phyloP scores from a whole-genome alignment of 2,113 vertebrate species.

The Pelecanoides urinatrix region DNA sequence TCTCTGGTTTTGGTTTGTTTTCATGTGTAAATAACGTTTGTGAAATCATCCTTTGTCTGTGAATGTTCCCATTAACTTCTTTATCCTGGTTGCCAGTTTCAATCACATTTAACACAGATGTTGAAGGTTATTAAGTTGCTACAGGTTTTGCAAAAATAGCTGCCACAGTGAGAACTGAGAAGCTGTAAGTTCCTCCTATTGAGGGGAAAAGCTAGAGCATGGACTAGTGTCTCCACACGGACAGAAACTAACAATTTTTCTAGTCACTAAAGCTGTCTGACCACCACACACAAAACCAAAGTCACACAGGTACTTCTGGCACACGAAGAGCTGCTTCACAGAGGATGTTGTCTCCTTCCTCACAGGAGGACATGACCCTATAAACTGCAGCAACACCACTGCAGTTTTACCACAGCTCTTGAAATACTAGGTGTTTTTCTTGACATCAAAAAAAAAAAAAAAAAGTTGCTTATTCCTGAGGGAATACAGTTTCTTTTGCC shows the following conservation, averaged over 20 bases:
- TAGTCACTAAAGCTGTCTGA: neutral
- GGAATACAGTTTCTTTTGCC: fast-evolving
- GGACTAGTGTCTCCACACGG: fast-evolving
- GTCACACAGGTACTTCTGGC: neutral
- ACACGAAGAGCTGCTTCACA: neutral
- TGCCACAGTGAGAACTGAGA: neutral
- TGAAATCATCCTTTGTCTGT: neutral
- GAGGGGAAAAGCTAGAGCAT: neutral
- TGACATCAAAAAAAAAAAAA: neutral
- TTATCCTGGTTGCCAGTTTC: fast-evolving
- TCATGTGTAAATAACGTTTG: neutral
- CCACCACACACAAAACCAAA: neutral
- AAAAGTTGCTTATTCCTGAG: neutral
- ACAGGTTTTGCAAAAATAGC: neutral
- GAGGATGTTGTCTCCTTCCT: neutral
- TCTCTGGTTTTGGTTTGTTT: neutral
- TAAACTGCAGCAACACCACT: neutral
- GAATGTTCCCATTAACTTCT: neutral
- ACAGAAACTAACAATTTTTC: neutral
- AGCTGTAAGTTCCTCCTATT: neutral
- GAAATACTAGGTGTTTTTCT: neutral
- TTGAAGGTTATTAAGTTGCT: neutral
- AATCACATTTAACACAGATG: neutral
- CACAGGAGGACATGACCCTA: neutral
- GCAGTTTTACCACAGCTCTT: neutral